Evolutionary conservation across 2,797 vertebrate species (phyloP).

Genomic region (Pipistrellus nathusii): DNA sequence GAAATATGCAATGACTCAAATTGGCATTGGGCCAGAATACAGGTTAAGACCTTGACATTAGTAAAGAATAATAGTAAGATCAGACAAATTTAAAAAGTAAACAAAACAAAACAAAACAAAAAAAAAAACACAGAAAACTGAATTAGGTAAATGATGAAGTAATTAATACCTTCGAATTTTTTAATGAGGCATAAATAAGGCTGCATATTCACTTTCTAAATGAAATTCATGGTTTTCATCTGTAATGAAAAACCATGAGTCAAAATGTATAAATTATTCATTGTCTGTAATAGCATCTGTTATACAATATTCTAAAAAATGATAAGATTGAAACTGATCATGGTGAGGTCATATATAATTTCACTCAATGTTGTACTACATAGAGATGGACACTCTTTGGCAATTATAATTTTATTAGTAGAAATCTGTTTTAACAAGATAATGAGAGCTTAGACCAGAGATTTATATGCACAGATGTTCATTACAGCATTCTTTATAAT

Average conservation of each 20-base stretch:
- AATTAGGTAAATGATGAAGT: not conserved
- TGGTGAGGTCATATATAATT: slow-evolving; percentile 29
- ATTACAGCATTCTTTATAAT: slow-evolving; percentile 41
- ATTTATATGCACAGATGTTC: slow-evolving; percentile 49
- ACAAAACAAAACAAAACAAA: not conserved
- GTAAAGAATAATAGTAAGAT: not conserved
- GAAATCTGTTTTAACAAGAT: not conserved
- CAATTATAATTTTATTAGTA: slow-evolving; percentile 57
- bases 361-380: slow-evolving; percentile 42
- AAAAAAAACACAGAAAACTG: not conserved
- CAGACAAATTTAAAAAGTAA: not conserved
- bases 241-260: slow-evolving; percentile 24
- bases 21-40: not conserved
- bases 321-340: slow-evolving; percentile 36
- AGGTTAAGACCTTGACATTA: not conserved
- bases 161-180: not conserved
- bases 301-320: slow-evolving; percentile 21
- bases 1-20: slow-evolving; percentile 2
- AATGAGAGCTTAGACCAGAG: slow-evolving; percentile 28
- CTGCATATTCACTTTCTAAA: not conserved
- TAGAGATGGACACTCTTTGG: not conserved
- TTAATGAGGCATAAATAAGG: not conserved
- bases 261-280: slow-evolving; percentile 48
- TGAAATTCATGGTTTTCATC: slow-evolving; percentile 3
- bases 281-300: not conserved